Percentiles rank a stretch among this genome's conserved stretches.
These are phyloP conservation scores for Lepilemur septentrionalis DNA, from an alignment of 2,797 vertebrate genomes.

Conservation along the genomic window DNA sequence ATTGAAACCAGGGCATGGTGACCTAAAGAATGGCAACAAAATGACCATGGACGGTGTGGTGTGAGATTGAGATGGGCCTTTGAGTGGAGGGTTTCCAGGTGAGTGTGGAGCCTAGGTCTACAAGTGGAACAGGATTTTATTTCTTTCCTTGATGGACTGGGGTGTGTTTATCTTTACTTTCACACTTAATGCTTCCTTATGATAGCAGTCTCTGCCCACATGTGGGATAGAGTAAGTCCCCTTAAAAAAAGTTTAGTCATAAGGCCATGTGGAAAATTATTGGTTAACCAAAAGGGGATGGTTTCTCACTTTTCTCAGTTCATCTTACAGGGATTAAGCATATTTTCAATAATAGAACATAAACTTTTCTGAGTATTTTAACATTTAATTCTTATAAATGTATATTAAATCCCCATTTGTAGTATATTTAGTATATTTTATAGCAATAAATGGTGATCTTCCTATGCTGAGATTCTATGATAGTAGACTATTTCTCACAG, in stretches of 20 bases:
- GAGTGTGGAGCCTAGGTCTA: neutral
- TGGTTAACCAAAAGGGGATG: neutral
- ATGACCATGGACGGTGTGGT: no score
- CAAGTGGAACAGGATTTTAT: neutral
- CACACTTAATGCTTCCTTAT: neutral
- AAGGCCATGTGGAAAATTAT: neutral
- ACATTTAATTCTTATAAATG: neutral
- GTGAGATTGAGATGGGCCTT: neutral
- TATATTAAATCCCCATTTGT: neutral
- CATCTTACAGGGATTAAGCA: neutral
- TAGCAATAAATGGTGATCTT: slow-evolving; percentile 7
- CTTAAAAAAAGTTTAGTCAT: neutral
- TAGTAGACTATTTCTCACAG: neutral
- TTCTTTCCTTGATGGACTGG: neutral
- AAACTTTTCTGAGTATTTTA: neutral
- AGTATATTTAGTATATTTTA: slow-evolving; percentile 14
- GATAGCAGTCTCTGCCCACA: neutral
- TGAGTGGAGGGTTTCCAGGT: neutral
- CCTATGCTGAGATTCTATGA: neutral
- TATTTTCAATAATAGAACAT: neutral
- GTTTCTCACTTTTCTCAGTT: neutral
- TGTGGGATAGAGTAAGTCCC: neutral
- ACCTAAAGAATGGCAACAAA: neutral
- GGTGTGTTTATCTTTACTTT: neutral
- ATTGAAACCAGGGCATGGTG: neutral